Evolutionary conservation across 2,888 invertebrate genomes (phyloP).

Genomic region (Aspidapion aeneum): DNA sequence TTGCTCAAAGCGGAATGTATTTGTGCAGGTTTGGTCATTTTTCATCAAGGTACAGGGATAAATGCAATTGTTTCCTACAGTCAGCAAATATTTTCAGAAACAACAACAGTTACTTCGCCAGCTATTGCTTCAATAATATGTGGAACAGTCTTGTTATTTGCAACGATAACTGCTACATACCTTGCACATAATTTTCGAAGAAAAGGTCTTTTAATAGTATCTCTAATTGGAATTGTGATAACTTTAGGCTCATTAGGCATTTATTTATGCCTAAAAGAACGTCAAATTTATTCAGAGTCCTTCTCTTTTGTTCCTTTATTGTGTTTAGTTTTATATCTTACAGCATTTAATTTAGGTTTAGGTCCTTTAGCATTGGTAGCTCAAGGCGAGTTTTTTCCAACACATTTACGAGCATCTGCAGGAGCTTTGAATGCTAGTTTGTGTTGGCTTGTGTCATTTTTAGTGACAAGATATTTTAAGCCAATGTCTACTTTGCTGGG

Average conservation of each 20-base stretch:
- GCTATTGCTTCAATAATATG: conserved; percentile 58
- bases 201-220: conserved; percentile 65
- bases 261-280: conserved; percentile 48
- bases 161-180: conserved; percentile 69
- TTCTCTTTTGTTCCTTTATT: conserved; percentile 33
- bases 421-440: conserved; percentile 72
- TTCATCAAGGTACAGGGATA: conserved; percentile 83
- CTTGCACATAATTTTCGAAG: conserved; percentile 77
- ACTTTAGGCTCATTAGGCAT: conserved; percentile 51
- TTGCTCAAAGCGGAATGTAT: conserved; percentile 75
- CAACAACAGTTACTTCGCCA: conserved; percentile 48
- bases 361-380: conserved; percentile 83
- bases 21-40: conserved; percentile 67
- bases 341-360: conserved; percentile 70
- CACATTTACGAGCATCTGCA: conserved; percentile 71
- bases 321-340: conserved; percentile 67
- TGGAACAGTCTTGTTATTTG: conserved; percentile 68
- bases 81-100: conserved; percentile 64
- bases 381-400: conserved; percentile 77
- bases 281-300: conserved; percentile 12
- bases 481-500: conserved; percentile 58
- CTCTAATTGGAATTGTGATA: conserved; percentile 60
- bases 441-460: conserved; percentile 73
- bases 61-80: conserved; percentile 80
- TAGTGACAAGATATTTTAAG: conserved; percentile 70